Conservation (phyloP, 2,113 vertebrate genomes). For the Cheirogaleus medius region DNA sequence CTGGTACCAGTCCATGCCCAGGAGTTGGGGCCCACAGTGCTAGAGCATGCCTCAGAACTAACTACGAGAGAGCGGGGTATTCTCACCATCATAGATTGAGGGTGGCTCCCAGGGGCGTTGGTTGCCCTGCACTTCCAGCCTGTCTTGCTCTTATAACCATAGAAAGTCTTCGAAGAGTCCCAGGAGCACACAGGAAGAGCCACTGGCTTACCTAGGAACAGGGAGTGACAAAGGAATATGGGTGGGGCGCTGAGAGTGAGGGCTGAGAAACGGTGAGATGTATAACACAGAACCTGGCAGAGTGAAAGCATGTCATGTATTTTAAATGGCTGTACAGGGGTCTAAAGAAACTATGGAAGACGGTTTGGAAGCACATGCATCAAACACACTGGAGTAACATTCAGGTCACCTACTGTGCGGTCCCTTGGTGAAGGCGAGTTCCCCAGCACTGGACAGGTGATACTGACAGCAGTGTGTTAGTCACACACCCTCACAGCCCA, state of each 20-base stretch:
- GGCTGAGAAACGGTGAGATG: not conserved
- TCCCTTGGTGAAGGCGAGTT: not conserved
- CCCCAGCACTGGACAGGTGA: not conserved
- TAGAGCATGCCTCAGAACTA: not conserved
- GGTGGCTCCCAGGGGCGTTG: no score
- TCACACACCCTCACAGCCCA: fast-evolving
- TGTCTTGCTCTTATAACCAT: not conserved
- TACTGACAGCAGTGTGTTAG: not conserved
- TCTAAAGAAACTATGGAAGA: not conserved
- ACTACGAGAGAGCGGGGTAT: not conserved
- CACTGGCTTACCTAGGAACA: not conserved
- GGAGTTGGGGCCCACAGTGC: no score
- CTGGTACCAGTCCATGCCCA: no score
- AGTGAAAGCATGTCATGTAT: fast-evolving
- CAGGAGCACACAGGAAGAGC: not conserved
- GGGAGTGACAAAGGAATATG: not conserved
- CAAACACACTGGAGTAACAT: not conserved
- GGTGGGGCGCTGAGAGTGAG: fast-evolving
- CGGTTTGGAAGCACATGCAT: not conserved
- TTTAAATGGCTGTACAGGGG: fast-evolving
- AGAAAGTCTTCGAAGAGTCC: not conserved
- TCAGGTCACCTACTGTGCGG: not conserved
- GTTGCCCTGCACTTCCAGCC: not conserved
- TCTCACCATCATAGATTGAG: fast-evolving
- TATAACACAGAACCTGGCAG: fast-evolving